Evolutionary conservation across 1,140 invertebrate species (phyloP).

Genomic region (Drosophila elegans): DNA sequence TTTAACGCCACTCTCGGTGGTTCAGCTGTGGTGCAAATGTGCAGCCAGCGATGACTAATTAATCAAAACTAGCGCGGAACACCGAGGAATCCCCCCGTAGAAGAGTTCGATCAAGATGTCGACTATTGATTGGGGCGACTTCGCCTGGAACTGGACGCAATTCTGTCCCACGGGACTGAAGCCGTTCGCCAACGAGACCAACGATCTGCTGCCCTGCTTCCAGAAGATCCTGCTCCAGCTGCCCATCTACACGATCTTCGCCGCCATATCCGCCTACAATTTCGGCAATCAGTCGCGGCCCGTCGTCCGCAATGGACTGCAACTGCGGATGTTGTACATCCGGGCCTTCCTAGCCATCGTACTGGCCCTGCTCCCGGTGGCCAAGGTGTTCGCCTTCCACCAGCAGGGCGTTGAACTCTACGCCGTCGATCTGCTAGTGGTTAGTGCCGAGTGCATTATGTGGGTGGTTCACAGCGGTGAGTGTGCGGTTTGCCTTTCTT

Average conservation of each 20-base stretch:
- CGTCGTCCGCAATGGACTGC: constrained; percentile 87
- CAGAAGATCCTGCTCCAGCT: constrained; percentile 91
- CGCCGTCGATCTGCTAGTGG: constrained; percentile 89
- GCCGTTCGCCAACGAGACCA: constrained; percentile 88
- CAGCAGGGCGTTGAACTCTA: constrained; percentile 84
- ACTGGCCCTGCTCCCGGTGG: constrained; percentile 88
- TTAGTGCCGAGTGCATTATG: constrained; percentile 88
- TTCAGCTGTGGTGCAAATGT: constrained; percentile 11
- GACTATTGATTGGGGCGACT: constrained; percentile 59
- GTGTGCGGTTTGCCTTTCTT: constrained; percentile 30
- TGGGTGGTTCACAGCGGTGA: constrained; percentile 91
- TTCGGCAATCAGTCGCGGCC: constrained; percentile 88
- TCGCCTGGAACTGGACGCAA: constrained; percentile 89
- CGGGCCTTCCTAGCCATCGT: constrained; percentile 87
- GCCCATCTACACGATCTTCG: constrained; percentile 89
- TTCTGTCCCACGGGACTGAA: constrained; percentile 89
- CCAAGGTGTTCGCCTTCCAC: constrained; percentile 88
- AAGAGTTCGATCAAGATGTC: constrained; percentile 25
- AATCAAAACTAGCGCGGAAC: neutral
- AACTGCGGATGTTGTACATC: constrained; percentile 87
- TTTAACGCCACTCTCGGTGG: constrained; percentile 20
- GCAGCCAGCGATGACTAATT: constrained; percentile 48
- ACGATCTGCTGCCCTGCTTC: constrained; percentile 92
- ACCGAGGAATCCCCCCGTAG: constrained; percentile 7
- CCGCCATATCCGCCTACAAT: constrained; percentile 91